Evolutionary conservation across 2,888 invertebrate species (phyloP), one percentile per base, ranked within the genome.

Genomic region (Invenusta paracnida): DNA sequence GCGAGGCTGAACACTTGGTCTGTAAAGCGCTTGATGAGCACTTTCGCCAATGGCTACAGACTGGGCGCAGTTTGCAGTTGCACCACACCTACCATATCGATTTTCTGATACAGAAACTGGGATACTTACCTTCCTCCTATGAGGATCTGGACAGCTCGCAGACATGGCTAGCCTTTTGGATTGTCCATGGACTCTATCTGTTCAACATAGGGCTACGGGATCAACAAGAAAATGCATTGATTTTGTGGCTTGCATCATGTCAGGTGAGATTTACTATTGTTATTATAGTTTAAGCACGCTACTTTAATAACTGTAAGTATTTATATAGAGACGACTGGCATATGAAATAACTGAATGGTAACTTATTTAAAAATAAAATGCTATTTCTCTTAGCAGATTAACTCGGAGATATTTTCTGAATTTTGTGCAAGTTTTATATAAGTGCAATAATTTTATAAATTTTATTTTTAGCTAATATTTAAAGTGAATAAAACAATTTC

Each of bases 161-260:
- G 89, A 94, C 98, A 2, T 99, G 99, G 99, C 93, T 98, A 87
- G 94, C 96, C 89, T 99, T 97, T 91, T 99, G 99, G 99, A 96
- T 96, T 87, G 91, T 98, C 48, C 97, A 99, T 92, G 94, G 96
- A 1, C 93, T 98, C 66, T 94, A 95, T 90, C 92, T 98, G 87
- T 92, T 96, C 48, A 94, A 94, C 87, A 93, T 93, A 87, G 92
- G 93, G 86, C 92, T 95, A 86, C 92, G 93, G 11, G 84, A 67
- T 23, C 5, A 67, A 17, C 17, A 67, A 11, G 67, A 84, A 25
- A 29, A 30, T 0, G 73, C 13, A n/a, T 67, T 84, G 25, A 73
- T 84, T 30, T 13, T 1, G 0, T 13, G 11, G 1, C 29, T 84
- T n/a, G 48, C 30, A 1, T 84, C 84, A 1, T 84, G 73, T 84